Base-by-base conservation (phyloP, 2,113 vertebrate species). In the Passer domesticus region DNA sequence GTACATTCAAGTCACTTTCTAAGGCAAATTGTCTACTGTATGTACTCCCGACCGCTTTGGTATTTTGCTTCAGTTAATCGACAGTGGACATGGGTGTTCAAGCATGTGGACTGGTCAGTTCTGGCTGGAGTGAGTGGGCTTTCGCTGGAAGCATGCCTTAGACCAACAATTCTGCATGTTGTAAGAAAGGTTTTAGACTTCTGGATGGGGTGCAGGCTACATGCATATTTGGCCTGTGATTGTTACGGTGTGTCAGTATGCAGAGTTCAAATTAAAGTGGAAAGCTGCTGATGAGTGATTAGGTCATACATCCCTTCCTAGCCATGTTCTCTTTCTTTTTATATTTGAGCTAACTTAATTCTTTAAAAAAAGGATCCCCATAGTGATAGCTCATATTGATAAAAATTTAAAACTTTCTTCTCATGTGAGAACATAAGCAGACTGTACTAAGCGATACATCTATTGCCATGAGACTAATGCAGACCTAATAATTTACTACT, bases 1-100 rank as follows among this genome's bases (percentile, higher is more conserved):
- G 97, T 98, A 99, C 99, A 99, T 99, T 99, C 99, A 99, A 97
- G 98, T 98, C 96, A 98, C 98, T 98, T 98, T 98, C 98, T 99
- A 99, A 99, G 99, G 98, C 98, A 98, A 98, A 98, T 97, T 98
- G 97, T 98, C 98, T 97, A 98, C 98, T 97, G 25, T 96, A 91
- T 97, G 91, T 97, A 97, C 96, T 98, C 97, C 98, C 92, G 70
- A 97, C 96, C 35, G 97, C 98, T 99, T 99, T 99, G 98, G 98
- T 99, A 98, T 98, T 97, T 97, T 98, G 98, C 97, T 98, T 98
- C 95, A 96, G 97, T 97, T 97, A 97, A 97, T 91, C 7, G 28
- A 97, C 96, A 97, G 96, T 97, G 96, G 97, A 96, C 95, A 79
- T 95, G 94, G 94, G 96, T 97, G 95, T 97, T 97, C 78, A 95